phyloP scores from a whole-genome alignment of 2,797 vertebrate species.

The Malacoctenus gilli region DNA sequence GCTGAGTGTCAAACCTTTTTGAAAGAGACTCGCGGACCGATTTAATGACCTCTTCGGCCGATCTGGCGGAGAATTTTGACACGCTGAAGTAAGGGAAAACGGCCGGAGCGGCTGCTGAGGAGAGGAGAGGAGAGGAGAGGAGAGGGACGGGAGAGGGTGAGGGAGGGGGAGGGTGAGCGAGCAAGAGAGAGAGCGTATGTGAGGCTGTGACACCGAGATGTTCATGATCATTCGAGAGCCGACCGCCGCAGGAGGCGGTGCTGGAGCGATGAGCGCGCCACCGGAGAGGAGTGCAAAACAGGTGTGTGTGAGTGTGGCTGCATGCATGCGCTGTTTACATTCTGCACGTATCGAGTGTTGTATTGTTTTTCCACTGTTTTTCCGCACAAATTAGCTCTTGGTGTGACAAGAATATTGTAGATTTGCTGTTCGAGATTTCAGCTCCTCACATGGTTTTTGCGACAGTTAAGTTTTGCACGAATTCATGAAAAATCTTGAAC shows the following conservation, averaged over 20 bases:
- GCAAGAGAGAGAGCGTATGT: conserved; percentile 40
- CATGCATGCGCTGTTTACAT: too few relatives aligned
- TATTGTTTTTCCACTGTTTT: not conserved
- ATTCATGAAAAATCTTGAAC: too few relatives aligned
- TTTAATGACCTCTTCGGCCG: not conserved
- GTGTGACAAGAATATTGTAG: not conserved
- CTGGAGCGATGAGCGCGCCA: conserved; percentile 57
- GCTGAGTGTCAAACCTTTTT: not conserved
- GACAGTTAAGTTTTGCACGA: too few relatives aligned
- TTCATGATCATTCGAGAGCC: conserved; percentile 85
- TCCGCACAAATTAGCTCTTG: not conserved
- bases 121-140: conserved; percentile 59
- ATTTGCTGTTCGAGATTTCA: too few relatives aligned
- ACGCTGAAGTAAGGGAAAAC: conserved; percentile 10
- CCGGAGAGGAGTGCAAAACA: conserved; percentile 78
- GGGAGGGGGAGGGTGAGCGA: conserved; percentile 32
- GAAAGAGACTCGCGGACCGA: not conserved
- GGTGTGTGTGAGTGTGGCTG: conserved; percentile 63
- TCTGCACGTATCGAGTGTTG: too few relatives aligned
- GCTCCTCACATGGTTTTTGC: too few relatives aligned
- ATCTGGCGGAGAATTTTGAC: conserved; percentile 9
- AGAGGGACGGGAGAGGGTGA: conserved; percentile 53
- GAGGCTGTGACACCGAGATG: conserved; percentile 71
- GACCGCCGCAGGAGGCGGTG: conserved; percentile 56
- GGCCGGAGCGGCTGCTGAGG: conserved; percentile 9